Percentiles rank a stretch among this genome's conserved stretches.
Evolutionary conservation across 2,888 invertebrate species (phyloP).

Genomic region (Lepetodrilus schrolli): DNA sequence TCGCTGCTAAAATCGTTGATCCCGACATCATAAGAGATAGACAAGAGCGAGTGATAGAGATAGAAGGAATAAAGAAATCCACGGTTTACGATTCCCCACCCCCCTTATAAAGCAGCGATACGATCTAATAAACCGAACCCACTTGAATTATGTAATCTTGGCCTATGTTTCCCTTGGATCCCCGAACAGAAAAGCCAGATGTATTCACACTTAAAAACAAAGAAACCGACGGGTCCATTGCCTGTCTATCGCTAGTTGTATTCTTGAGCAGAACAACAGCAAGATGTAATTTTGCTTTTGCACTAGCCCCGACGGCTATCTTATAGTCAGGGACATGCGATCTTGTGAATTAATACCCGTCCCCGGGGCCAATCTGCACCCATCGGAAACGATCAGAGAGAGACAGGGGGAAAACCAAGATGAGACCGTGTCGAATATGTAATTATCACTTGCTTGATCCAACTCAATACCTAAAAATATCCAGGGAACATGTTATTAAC

Average conservation of each 20-base stretch:
- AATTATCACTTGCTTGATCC: constrained; percentile 13
- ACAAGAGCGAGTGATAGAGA: too few relatives aligned
- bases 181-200: not conserved
- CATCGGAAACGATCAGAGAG: constrained; percentile 20
- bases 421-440: not conserved
- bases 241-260: not conserved
- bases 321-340: not conserved
- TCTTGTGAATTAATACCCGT: constrained; percentile 12
- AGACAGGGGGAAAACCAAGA: not conserved
- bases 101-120: constrained; percentile 22
- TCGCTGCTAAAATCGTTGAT: too few relatives aligned
- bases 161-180: not conserved
- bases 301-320: not conserved
- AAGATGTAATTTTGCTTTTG: constrained; percentile 7
- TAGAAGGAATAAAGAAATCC: not conserved
- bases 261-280: not conserved
- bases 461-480: constrained; percentile 9
- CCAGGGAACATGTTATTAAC: constrained; percentile 14
- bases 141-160: not conserved
- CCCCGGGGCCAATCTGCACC: not conserved
- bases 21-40: too few relatives aligned
- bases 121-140: not conserved
- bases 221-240: constrained; percentile 4
- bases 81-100: not conserved
- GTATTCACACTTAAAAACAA: not conserved